Conservation (phyloP, 2,113 vertebrate genomes). For the Nycticebus coucang region DNA sequence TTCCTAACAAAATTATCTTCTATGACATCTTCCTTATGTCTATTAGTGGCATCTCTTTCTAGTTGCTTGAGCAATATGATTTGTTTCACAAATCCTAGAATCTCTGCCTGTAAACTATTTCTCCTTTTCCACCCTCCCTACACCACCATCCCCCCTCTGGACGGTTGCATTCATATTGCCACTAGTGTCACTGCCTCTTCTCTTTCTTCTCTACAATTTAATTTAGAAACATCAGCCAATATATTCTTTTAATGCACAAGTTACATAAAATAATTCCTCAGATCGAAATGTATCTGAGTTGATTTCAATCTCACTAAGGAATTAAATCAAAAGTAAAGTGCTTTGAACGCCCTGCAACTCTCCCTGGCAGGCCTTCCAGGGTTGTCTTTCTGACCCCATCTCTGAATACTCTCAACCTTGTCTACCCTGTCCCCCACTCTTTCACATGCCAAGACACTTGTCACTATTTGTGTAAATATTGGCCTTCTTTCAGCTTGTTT, state of each 20-base stretch:
- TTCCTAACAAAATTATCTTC: not conserved
- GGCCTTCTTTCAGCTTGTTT: not conserved
- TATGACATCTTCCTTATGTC: not conserved
- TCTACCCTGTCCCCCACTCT: too few relatives aligned
- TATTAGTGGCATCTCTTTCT: not conserved
- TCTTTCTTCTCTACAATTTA: not conserved
- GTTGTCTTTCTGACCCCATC: too few relatives aligned
- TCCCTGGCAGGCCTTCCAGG: not conserved
- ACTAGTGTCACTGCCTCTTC: not conserved
- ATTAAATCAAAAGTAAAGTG: not conserved
- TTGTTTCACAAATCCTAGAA: not conserved
- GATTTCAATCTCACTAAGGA: not conserved
- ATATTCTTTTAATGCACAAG: not conserved
- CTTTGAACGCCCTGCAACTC: not conserved
- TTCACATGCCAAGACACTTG: not conserved
- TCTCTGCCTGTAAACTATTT: not conserved
- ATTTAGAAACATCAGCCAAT: not conserved
- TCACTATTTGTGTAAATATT: not conserved
- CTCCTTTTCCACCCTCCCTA: not conserved
- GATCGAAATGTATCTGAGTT: not conserved
- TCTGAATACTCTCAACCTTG: too few relatives aligned
- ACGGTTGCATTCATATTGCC: too few relatives aligned
- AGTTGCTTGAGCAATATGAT: not conserved
- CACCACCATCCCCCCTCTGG: not conserved
- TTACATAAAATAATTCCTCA: not conserved